Evolutionary conservation across 1,140 invertebrate genomes (phyloP), one percentile per base, ranked within the genome.

Genomic region (Tribolium castaneum): DNA sequence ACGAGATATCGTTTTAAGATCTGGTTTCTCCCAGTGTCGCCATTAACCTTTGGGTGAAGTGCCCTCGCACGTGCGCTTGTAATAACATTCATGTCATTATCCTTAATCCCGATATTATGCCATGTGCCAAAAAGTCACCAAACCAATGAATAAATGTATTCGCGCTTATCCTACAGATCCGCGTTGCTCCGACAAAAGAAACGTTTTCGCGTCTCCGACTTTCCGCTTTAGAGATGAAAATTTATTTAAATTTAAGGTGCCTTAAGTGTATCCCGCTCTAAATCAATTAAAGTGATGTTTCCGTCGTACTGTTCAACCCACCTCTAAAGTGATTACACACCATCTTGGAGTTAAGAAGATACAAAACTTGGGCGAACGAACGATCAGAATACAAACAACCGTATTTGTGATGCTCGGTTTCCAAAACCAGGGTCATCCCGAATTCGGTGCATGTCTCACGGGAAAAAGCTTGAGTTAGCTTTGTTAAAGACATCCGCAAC

Each of bases 341-440:
- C 81, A 80, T 82, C 81, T 82, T 78, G 78, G 54, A 80, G 82
- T 80, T 82, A 83, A 84, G 81, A 82, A 84, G 83, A 84, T 84
- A 84, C 82, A 81, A 82, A 83, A 83, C 79, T 83, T 82, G 78
- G 77, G 52, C 80, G 59, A 14, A 7, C 16, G 35, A 25, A 52
- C 62, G 77, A 77, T 76, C 70, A 50, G 83, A 83, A 83, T 84
- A 84, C 83, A 82, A 84, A 84, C 77, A 45, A 78, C 59, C 76
- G 78, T 75, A 84, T 84, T 84, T 84, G 80, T 81, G 80, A 75
- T 80, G 82, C 76, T 80, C 76, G 79, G 82, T 84, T 83, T 83
- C 83, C 51, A 78, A 80, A 83, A 82, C 80, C 76, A 74, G 79
- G 78, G 78, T 78, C 80, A 83, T 83, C 79, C 54, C 50, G 80